Evolutionary conservation across 2,888 invertebrate genomes (phyloP).

Genomic region (Andrena hattorfiana): DNA sequence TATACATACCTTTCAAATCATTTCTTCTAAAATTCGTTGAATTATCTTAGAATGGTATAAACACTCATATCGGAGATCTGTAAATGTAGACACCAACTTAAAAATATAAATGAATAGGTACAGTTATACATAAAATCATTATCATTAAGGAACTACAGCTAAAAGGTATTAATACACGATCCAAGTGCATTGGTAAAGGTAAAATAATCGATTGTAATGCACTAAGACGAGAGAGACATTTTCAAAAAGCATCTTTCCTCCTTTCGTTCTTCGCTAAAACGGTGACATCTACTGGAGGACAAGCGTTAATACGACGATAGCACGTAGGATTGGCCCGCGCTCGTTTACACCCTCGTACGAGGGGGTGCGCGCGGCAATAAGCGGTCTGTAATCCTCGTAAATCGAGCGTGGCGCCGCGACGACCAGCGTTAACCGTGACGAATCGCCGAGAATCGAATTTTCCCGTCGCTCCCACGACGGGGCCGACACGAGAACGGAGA

Average conservation of each 20-base stretch:
- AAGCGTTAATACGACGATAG: constrained; percentile 32
- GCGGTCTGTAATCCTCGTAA: constrained; percentile 72
- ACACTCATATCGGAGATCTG: too few relatives aligned
- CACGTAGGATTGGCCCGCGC: constrained; percentile 32
- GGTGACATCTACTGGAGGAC: not conserved
- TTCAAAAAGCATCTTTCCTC: constrained; percentile 2
- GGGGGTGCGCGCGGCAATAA: constrained; percentile 55
- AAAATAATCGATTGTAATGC: constrained; percentile 4
- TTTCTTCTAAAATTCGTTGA: too few relatives aligned
- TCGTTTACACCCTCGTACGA: constrained; percentile 47
- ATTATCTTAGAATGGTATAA: too few relatives aligned
- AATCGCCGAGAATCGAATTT: constrained; percentile 57
- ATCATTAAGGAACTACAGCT: too few relatives aligned
- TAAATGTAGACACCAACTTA: too few relatives aligned
- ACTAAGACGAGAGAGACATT: not conserved
- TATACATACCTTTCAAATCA: too few relatives aligned
- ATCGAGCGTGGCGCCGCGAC: constrained; percentile 69
- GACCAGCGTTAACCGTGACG: constrained; percentile 58
- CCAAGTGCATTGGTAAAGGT: not conserved
- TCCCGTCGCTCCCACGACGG: constrained; percentile 8
- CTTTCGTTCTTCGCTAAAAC: constrained; percentile 6
- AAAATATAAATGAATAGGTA: too few relatives aligned
- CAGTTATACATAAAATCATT: not conserved
- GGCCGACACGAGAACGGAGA: not conserved
- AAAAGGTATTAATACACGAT: too few relatives aligned